Evolutionary conservation across 2,888 invertebrate genomes (phyloP), one percentile per base, ranked within the genome.

Genomic region (Agriotes lineatus): DNA sequence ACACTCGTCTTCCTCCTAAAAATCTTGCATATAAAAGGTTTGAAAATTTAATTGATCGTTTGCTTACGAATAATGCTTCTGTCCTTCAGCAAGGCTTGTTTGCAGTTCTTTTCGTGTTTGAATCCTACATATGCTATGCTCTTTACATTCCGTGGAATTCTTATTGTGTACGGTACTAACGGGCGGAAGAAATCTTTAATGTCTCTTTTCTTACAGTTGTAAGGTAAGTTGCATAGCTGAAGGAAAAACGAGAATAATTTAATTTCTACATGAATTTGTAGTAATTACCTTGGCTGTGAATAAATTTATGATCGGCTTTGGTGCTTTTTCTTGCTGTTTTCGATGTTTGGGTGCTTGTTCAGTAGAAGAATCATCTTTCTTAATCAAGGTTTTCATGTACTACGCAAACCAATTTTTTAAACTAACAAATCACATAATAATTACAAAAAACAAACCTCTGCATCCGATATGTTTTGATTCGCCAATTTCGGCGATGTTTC

Each of bases 101-200:
- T 91, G 78, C 93, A 87, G 72, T 93, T 92, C 71, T 89, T 91
- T 79, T 96, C 94, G 2, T 90, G 91, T 82, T 92, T 90, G 78
- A 97, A 97, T 1, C 96, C 96, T n/a, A 95, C 93, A 85, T 92
- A 97, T 39, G 96, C 96, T 77, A 96, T 93, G 4, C 96, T 95
- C 79, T 92, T 90, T 1, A 92, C 86, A 75, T 91, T 87, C n/a
- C 87, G 82, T 0, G 96, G 95, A 44, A 96, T 84, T 70, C 96
- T 87, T 63, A 97, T 91, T 2, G 94, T 93, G 79, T 89, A 92
- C 1, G 93, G 89, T 73, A 91, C 91, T 4, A 94, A 78, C 0
- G 96, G 95, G 76, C 91, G 89, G 75, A 97, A 95, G 80, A 97
- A 96, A 73, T 92, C 90, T 79, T 93, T 91, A 1, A 97, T 87